Conservation (phyloP, 1,140 invertebrate genomes). For the Tetramorium alpestre region DNA sequence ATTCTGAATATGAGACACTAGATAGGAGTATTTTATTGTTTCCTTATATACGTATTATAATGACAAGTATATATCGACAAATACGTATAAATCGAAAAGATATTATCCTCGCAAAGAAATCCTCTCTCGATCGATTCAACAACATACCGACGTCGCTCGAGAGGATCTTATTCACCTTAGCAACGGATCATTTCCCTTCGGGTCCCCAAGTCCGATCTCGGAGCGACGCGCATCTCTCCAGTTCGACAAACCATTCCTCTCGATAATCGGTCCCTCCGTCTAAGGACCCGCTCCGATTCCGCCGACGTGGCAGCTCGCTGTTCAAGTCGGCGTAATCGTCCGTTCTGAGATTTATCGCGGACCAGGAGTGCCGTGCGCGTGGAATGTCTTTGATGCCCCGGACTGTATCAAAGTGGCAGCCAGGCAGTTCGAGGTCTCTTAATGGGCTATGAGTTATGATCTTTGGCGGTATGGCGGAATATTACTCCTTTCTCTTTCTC, state of each 20-base stretch:
- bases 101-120: neutral
- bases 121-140: neutral
- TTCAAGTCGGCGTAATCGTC: slow-evolving; percentile 68
- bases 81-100: neutral
- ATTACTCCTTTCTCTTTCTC: slow-evolving; percentile 63
- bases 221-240: slow-evolving; percentile 29
- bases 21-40: too few relatives aligned
- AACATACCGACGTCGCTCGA: too few relatives aligned
- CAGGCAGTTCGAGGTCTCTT: slow-evolving; percentile 79
- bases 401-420: slow-evolving; percentile 82
- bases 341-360: slow-evolving; percentile 76
- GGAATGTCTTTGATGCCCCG: slow-evolving; percentile 83
- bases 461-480: slow-evolving; percentile 57
- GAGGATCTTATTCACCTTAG: slow-evolving; percentile 1
- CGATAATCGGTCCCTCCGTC: slow-evolving; percentile 67
- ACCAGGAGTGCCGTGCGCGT: slow-evolving; percentile 62
- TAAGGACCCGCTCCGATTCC: slow-evolving; percentile 62
- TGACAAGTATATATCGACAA: neutral
- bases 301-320: slow-evolving; percentile 68
- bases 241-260: slow-evolving; percentile 69
- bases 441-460: slow-evolving; percentile 84
- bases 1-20: too few relatives aligned
- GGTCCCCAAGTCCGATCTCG: slow-evolving; percentile 3
- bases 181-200: slow-evolving; percentile 62
- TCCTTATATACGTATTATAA: neutral